Evolutionary conservation across 1,140 invertebrate species (phyloP), one percentile per base, ranked within the genome.

Genomic region (Ceratoteleas bidentatus): DNA sequence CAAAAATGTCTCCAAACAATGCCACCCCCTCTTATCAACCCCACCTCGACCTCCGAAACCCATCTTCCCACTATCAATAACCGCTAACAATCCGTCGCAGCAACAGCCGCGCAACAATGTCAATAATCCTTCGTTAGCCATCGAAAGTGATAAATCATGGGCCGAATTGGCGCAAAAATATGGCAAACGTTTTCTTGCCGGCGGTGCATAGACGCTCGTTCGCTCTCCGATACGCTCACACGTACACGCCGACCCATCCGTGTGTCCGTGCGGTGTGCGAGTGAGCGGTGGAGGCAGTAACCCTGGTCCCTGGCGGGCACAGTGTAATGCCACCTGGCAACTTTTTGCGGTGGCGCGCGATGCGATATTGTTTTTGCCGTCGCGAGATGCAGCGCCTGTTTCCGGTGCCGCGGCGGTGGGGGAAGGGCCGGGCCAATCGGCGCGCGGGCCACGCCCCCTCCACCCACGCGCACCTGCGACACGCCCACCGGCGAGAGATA

Each of bases 321-420:
- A 81, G 80, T 87, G 88, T 88, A 91, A 91, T 91, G 90, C 89
- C 90, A 90, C 90, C 90, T 91, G 89, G 89, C 87, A 87, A 86
- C 86, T 91, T 91, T 91, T 91, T 91, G 86, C 73, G 60, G 40
- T 33, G 72, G 72, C 80, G 80, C 80, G 76, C 87, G 88, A 88
- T 88, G 86, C 84, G 88, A 89, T 88, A 89, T 90, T 85, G 89
- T 90, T 90, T 90, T 89, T 90, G 88, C 82, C 57, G 50, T 61
- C 47, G 68, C 79, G 77, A 66, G 75, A 81, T 78, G 75, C 77
- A 84, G 64, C 69, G 87, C 87, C 88, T 84, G 86, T 79, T 79
- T 72, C 76, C 76, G 76, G 76, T 79, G 52, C 47, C n/a, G 47
- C 61, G 66, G 43, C 34, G 61, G 47, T 54, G 66, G 43, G 45